Base-by-base conservation (phyloP, 2,888 invertebrate species). In the Eurytoma californica region DNA sequence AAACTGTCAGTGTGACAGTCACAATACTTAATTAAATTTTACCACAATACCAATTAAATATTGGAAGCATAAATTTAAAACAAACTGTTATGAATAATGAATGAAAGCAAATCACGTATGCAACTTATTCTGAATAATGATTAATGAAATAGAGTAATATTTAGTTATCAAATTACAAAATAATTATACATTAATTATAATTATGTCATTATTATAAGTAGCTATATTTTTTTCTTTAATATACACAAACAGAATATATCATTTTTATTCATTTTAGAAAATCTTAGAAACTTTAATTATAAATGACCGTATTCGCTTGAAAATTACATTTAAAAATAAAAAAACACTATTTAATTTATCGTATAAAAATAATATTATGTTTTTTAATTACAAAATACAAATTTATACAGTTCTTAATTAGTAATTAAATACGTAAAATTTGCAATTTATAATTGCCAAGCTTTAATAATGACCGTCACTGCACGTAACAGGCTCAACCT, bases 391-490 rank as follows among this genome's bases (percentile, higher is more conserved):
- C 4, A 14, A 24, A 60, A 16, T 13, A 1, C n/a, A 28, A 30
- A 24, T 61, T 7, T 61, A 16, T 39, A 9, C 1, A 1, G 7
- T 24, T 39, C 9, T 9, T 9, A 9, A 39, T 16, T 5, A n/a
- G 4, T n/a, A 30, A 28, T 28, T 20, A 58, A 20, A 12, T 16
- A 65, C 3, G 14, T 49, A 58, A 28, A 20, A 12, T 13, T 20
- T 58, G 47, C 30, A 18, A 14, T n/a, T 39, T 13, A 30, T 55
- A 30, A 65, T 63, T 65, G 28, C 24, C n/a, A 3, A 57, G 69
- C 49, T 2, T 55, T 49, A 55, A 18, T 55, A 61, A 4, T 76
- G 76, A 76, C 69, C 14, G 76, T 76, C 69, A 69, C 4, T 18
- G 4, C 55, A 76, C 69, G 4, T 13, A 49, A 24, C 57, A 65